These are phyloP conservation scores for Zoanthus gigantus DNA, from an alignment of 92 coral and sea anemone species.

Conservation along the genomic window DNA sequence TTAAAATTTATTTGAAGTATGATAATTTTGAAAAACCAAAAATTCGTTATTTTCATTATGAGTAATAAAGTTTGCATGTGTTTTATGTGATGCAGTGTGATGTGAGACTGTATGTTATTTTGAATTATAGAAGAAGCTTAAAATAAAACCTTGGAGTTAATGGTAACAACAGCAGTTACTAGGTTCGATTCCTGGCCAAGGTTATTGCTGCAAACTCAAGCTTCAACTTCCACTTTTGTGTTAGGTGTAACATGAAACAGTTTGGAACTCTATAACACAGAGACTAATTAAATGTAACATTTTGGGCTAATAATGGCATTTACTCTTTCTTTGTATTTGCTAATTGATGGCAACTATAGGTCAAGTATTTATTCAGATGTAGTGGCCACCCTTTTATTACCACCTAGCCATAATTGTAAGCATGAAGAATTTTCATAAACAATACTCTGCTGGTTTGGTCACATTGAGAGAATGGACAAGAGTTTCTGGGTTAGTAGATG, in stretches of 20 bases:
- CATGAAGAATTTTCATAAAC: too few species aligned
- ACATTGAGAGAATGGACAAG: too few species aligned
- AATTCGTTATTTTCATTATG: neutral
- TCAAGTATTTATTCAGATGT: neutral
- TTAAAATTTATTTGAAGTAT: neutral
- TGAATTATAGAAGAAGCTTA: neutral
- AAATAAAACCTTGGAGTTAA: neutral
- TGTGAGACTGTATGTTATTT: too few species aligned
- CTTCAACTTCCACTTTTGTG: neutral
- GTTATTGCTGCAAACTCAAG: too few species aligned
- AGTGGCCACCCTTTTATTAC: too few species aligned
- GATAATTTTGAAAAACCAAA: neutral
- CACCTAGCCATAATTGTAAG: too few species aligned
- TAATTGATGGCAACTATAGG: neutral
- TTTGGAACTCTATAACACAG: neutral
- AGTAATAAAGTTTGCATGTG: neutral
- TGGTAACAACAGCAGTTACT: too few species aligned
- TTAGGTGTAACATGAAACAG: neutral
- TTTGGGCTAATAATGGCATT: neutral
- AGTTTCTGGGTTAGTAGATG: too few species aligned
- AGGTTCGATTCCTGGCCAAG: too few species aligned
- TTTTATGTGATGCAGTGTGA: neutral
- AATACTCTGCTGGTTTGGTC: too few species aligned
- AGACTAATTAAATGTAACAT: neutral
- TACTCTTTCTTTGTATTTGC: neutral